A percentile compares a stretch with the other conserved stretches of the same genome.
phyloP scores from a whole-genome alignment of 2,113 vertebrate genomes.

The Galemys pyrenaicus region DNA sequence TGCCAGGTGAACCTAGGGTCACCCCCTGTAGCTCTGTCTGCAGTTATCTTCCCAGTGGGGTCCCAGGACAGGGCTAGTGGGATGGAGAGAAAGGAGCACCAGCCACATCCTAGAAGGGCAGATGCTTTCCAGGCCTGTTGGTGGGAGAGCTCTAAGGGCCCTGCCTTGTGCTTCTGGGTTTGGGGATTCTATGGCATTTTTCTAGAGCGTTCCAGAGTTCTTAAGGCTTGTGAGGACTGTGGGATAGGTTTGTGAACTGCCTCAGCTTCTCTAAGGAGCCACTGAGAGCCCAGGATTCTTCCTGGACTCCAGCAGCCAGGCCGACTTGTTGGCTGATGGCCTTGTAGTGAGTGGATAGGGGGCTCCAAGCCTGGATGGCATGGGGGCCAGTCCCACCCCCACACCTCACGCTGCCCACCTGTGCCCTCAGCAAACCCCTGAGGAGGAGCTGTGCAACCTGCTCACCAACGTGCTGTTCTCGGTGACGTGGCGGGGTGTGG shows the following conservation, averaged over 20 bases:
- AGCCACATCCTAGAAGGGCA: not conserved
- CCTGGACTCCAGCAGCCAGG: not conserved
- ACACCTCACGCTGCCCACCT: not conserved
- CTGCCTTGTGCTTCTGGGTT: not conserved
- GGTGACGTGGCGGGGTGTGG: constrained; percentile 92
- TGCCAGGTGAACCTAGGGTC: accelerated
- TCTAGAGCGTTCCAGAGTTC: not conserved
- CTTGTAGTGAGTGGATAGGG: not conserved
- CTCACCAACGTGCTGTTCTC: constrained; percentile 97
- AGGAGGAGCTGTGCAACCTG: constrained; percentile 98
- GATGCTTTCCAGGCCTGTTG: not conserved
- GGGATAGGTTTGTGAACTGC: not conserved
- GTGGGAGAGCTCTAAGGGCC: not conserved
- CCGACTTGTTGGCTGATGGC: not conserved
- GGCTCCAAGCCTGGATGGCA: not conserved
- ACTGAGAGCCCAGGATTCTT: not conserved
- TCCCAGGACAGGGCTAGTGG: not conserved
- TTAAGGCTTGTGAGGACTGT: not conserved
- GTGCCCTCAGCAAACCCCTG: constrained; percentile 91
- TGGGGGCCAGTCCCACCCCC: not conserved
- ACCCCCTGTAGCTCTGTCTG: not conserved
- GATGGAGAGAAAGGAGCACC: not conserved
- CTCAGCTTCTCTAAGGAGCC: not conserved
- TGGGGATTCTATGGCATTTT: not conserved
- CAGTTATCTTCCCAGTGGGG: not conserved